Conservation (phyloP, 2,113 vertebrate species). For the Stegastes partitus region DNA sequence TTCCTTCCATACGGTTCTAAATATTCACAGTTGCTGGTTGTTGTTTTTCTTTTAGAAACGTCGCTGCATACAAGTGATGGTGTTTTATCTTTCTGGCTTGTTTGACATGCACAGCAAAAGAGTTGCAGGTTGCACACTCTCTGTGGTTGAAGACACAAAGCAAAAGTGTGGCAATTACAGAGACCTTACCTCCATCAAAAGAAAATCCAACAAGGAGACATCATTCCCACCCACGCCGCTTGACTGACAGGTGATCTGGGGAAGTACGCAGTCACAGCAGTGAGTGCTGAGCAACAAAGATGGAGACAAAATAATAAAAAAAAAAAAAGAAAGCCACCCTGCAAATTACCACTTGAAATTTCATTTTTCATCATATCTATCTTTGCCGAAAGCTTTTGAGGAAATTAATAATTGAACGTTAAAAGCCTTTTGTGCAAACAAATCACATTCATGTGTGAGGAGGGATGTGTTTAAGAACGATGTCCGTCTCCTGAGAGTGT, state of each 20-base stretch:
- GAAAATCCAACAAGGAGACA: neutral
- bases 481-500: slow-evolving; percentile 33
- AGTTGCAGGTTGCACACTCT: neutral
- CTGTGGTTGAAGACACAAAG: neutral
- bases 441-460: slow-evolving; percentile 3
- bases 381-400: slow-evolving; percentile 22
- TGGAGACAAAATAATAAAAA: neutral
- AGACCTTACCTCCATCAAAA: slow-evolving; percentile 25
- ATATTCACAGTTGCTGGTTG: no score
- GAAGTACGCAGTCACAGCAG: neutral
- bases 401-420: slow-evolving; percentile 9
- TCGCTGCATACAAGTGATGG: no score
- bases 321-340: neutral
- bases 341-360: neutral
- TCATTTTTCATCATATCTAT: slow-evolving; percentile 3
- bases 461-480: slow-evolving; percentile 1
- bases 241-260: slow-evolving; percentile 48
- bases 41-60: no score
- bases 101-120: neutral
- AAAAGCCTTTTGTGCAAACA: slow-evolving; percentile 32
- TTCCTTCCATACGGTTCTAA: no score
- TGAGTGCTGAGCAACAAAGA: neutral
- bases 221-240: slow-evolving; percentile 26
- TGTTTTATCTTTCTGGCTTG: no score
- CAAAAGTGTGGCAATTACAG: slow-evolving; percentile 10